These are phyloP conservation scores for Polyodon spathula DNA, from an alignment of 2,113 vertebrate species.

Conservation along the genomic window DNA sequence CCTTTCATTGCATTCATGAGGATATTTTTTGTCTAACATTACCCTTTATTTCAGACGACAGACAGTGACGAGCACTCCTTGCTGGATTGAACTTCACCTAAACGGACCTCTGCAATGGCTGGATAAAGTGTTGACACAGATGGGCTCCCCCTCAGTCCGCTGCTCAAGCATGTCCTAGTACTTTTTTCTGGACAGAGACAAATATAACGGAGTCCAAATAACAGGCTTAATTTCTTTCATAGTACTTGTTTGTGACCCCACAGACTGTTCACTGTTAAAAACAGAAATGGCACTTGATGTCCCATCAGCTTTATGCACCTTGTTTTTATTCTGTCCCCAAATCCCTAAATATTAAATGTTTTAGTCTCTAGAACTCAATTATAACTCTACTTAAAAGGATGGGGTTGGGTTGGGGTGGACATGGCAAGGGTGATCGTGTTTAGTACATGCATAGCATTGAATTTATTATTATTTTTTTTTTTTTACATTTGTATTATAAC, in stretches of 20 bases:
- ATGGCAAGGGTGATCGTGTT: slow-evolving; percentile 45
- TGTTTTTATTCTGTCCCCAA: slow-evolving; percentile 68
- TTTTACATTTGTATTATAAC: slow-evolving; percentile 50
- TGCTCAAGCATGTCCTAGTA: slow-evolving; percentile 97
- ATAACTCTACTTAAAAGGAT: slow-evolving; percentile 48
- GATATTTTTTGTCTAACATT: slow-evolving; percentile 18
- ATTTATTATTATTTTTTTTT: slow-evolving; percentile 23
- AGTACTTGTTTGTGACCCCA: slow-evolving; percentile 65
- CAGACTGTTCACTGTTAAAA: slow-evolving; percentile 64
- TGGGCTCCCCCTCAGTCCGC: slow-evolving; percentile 94
- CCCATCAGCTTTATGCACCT: slow-evolving; percentile 76
- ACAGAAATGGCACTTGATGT: slow-evolving; percentile 72
- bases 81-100: slow-evolving; percentile 97
- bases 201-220: slow-evolving; percentile 44
- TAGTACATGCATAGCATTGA: slow-evolving; percentile 56
- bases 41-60: slow-evolving; percentile 65
- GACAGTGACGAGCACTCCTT: slow-evolving; percentile 96
- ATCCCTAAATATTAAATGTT: slow-evolving; percentile 64
- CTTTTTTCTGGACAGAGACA: slow-evolving; percentile 35
- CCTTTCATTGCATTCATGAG: no score
- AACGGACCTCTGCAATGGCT: slow-evolving; percentile 95
- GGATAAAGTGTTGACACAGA: slow-evolving; percentile 98
- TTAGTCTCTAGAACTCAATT: slow-evolving; percentile 63
- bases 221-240: slow-evolving; percentile 65
- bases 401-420: slow-evolving; percentile 17